These are phyloP conservation scores for Marmota flaviventris DNA, from an alignment of 2,113 vertebrate genomes.

Conservation along the genomic window DNA sequence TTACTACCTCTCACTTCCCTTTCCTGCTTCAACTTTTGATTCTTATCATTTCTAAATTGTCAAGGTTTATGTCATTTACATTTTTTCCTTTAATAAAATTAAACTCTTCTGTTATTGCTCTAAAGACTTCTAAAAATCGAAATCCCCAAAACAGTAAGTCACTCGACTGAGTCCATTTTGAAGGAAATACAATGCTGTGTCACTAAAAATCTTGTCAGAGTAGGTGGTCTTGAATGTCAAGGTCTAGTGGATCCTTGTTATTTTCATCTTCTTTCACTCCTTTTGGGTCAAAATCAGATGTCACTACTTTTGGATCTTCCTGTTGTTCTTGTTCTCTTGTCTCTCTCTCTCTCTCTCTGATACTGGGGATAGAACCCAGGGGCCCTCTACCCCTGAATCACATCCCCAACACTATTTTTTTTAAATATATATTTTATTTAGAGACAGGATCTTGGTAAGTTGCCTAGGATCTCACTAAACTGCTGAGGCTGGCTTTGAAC, in stretches of 20 bases:
- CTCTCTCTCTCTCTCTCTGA: neutral
- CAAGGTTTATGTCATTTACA: slow-evolving; percentile 73
- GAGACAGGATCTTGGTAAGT: no score
- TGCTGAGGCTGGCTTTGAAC: no score
- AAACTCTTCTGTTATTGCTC: slow-evolving; percentile 53
- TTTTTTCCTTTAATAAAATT: slow-evolving; percentile 71
- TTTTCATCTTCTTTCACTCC: slow-evolving; percentile 29
- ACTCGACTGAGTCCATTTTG: slow-evolving; percentile 37
- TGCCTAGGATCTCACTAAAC: no score
- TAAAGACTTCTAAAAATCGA: slow-evolving; percentile 57
- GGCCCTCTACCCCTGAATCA: no score
- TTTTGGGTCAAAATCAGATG: slow-evolving; percentile 38
- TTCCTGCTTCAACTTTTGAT: slow-evolving; percentile 77
- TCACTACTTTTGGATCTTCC: neutral
- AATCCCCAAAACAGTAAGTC: neutral
- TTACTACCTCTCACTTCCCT: slow-evolving; percentile 79
- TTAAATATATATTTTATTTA: no score
- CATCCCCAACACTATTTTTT: no score
- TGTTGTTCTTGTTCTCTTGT: slow-evolving; percentile 34
- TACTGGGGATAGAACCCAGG: no score
- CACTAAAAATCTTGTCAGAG: slow-evolving; percentile 53
- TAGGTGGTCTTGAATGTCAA: slow-evolving; percentile 55
- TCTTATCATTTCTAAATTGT: slow-evolving; percentile 73
- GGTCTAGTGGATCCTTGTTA: slow-evolving; percentile 52
- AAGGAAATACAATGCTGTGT: slow-evolving; percentile 57